Conservation (phyloP, 2,888 invertebrate genomes). For the Automeris io region DNA sequence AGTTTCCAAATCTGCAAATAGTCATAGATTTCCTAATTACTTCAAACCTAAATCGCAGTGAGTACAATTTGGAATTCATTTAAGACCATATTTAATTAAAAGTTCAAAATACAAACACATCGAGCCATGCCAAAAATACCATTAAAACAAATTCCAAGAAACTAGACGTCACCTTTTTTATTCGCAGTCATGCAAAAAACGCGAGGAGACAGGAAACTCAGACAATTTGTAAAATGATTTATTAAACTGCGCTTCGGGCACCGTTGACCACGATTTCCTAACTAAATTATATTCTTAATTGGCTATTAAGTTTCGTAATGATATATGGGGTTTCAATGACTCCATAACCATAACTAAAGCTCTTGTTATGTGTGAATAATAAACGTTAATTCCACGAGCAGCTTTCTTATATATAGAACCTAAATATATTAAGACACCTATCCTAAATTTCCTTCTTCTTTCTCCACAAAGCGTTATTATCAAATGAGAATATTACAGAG, state of each 20-base stretch:
- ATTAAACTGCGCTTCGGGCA: slow-evolving; percentile 17
- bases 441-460: no score
- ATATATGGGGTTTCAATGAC: slow-evolving; percentile 1
- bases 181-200: slow-evolving; percentile 18
- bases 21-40: no score
- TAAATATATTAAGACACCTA: no score
- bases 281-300: slow-evolving; percentile 32
- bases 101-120: background rate
- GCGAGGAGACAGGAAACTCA: slow-evolving; percentile 23
- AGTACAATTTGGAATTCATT: no score
- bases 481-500: no score
- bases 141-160: background rate
- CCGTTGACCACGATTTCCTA: slow-evolving; percentile 15
- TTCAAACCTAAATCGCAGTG: no score
- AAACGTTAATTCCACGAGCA: background rate
- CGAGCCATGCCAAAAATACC: background rate
- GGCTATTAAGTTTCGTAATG: slow-evolving; percentile 21
- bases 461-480: no score
- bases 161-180: slow-evolving; percentile 8
- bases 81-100: no score
- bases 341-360: slow-evolving; percentile 1
- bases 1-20: no score
- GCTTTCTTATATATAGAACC: no score
- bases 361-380: background rate
- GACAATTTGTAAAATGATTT: slow-evolving; percentile 25